Percentiles rank a stretch among this genome's conserved stretches.
Evolutionary conservation across 2,797 vertebrate species (phyloP).

Genomic region (Gila robusta): DNA sequence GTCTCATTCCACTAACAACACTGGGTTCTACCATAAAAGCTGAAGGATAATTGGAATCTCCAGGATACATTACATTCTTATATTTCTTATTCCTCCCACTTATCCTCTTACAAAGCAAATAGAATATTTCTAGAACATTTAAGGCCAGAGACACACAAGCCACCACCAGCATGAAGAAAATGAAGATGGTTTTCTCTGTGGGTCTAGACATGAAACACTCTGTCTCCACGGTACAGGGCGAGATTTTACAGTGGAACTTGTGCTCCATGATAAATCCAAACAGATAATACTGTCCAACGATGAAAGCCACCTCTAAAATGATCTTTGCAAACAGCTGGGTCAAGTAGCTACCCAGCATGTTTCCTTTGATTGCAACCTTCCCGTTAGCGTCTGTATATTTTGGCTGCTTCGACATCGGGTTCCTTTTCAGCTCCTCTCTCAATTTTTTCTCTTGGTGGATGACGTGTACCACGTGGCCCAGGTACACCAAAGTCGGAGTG

Average conservation of each 20-base stretch:
- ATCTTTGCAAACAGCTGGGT: conserved; percentile 86
- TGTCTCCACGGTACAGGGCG: conserved; percentile 76
- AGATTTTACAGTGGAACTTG: conserved; percentile 77
- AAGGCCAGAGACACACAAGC: conserved; percentile 86
- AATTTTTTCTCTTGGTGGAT: conserved; percentile 85
- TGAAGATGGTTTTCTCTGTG: conserved; percentile 91
- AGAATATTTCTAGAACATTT: conserved; percentile 83
- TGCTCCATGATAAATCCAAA: conserved; percentile 82
- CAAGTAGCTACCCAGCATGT: conserved; percentile 85
- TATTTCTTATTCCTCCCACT: conserved; percentile 12
- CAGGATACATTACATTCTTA: fast-evolving
- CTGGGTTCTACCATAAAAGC: background rate
- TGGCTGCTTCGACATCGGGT: conserved; percentile 69
- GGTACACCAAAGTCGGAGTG: conserved; percentile 75
- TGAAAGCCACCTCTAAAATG: conserved; percentile 86
- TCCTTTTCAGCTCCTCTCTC: conserved; percentile 70
- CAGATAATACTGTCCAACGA: conserved; percentile 88
- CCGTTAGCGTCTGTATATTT: conserved; percentile 79
- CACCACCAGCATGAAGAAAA: conserved; percentile 90
- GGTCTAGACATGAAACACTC: conserved; percentile 91
- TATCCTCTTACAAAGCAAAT: conserved; percentile 72
- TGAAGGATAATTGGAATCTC: background rate
- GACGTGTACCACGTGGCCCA: conserved; percentile 76
- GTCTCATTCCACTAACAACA: background rate
- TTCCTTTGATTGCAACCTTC: conserved; percentile 83